These are phyloP conservation scores for Solea solea DNA, from an alignment of 2,113 vertebrate species.

Conservation along the genomic window DNA sequence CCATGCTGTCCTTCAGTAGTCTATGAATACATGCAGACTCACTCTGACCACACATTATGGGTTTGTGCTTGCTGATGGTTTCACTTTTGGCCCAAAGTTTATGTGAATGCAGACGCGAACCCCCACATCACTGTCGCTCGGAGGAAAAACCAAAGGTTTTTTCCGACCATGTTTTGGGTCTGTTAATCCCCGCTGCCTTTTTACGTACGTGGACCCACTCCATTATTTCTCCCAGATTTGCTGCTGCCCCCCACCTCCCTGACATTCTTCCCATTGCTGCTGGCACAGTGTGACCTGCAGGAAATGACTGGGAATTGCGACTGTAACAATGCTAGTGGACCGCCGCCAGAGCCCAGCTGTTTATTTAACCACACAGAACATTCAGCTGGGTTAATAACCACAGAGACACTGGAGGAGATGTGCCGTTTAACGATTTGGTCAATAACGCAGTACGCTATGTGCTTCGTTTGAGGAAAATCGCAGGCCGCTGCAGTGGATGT, in stretches of 20 bases:
- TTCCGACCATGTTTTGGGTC: slow-evolving; percentile 65
- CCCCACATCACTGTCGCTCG: slow-evolving; percentile 63
- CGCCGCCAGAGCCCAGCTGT: slow-evolving; percentile 58
- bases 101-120: slow-evolving; percentile 69
- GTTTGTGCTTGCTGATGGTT: slow-evolving; percentile 69
- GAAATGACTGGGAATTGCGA: slow-evolving; percentile 66
- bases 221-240: slow-evolving; percentile 69
- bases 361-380: slow-evolving; percentile 60
- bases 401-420: slow-evolving; percentile 53
- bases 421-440: slow-evolving; percentile 56
- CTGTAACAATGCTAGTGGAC: slow-evolving; percentile 67
- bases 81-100: slow-evolving; percentile 64
- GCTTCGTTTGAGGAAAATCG: slow-evolving; percentile 49
- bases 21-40: slow-evolving; percentile 73
- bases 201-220: slow-evolving; percentile 29
- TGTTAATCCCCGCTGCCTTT: slow-evolving; percentile 64
- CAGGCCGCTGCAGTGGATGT: slow-evolving; percentile 22
- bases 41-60: slow-evolving; percentile 72
- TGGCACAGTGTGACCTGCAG: slow-evolving; percentile 56
- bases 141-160: slow-evolving; percentile 59
- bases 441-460: slow-evolving; percentile 49
- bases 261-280: slow-evolving; percentile 56
- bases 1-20: slow-evolving; percentile 55
- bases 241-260: slow-evolving; percentile 18
- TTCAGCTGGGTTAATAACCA: slow-evolving; percentile 69